Evolutionary conservation across 2,113 vertebrate genomes (phyloP).

Genomic region (Chamaea fasciata): DNA sequence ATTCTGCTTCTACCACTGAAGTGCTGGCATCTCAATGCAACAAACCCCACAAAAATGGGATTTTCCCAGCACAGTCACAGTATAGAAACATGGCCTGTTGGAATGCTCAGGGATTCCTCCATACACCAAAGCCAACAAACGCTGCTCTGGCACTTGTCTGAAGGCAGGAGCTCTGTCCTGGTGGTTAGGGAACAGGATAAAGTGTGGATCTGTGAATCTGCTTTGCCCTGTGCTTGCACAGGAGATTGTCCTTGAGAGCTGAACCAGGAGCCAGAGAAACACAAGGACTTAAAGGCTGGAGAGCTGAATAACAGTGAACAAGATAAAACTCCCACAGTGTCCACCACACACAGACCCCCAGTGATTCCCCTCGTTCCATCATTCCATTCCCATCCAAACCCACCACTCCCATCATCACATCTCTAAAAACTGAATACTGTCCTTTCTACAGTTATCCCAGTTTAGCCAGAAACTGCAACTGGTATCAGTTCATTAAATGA

Average conservation of each 20-base stretch:
- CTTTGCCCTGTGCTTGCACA: not conserved
- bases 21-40: not conserved
- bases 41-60: not conserved
- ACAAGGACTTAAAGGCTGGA: not conserved
- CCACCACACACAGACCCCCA: accelerated
- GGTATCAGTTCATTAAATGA: not conserved
- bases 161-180: not conserved
- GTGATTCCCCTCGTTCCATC: not conserved
- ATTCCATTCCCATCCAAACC: not conserved
- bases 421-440: not conserved
- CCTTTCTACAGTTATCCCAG: not conserved
- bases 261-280: not conserved
- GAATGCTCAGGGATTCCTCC: not conserved
- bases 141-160: not conserved
- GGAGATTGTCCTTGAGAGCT: not conserved
- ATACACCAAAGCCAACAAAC: not conserved
- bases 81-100: not conserved
- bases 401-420: not conserved
- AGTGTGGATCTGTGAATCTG: not conserved
- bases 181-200: not conserved
- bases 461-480: not conserved
- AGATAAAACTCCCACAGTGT: not conserved
- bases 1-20: not conserved
- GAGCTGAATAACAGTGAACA: accelerated
- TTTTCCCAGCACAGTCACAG: not conserved